Evolutionary conservation across 37 sponge, comb jelly and placozoan species (phyloP), one percentile per base, ranked within the genome.

Genomic region (Spongia lamella): DNA sequence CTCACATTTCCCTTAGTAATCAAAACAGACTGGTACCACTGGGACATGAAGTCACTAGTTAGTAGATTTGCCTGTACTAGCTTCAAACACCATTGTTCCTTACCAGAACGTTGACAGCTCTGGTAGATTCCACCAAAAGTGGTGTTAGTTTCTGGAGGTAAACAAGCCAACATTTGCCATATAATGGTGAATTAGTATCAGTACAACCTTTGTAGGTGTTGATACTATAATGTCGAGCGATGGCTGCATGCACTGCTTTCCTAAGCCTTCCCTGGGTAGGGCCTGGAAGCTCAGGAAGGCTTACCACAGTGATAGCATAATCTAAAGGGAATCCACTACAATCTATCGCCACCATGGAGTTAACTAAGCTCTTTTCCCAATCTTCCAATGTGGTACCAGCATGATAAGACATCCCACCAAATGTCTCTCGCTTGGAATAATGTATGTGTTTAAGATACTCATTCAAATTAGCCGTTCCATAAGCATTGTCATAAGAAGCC

Each of bases 311-410:
- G 56, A 82, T 73, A 20, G 47, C 56, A 52, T 68, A 73, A 56
- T 82, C 31, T 24, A 82, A 33, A 14, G 83, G 83, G 30, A 73
- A 65, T 22, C 83, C 83, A 37, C 38, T 33, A 21, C 83, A 56
- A 66, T 82, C 83, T 51, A 65, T 73, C 47, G 83, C 83, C n/a
- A 80, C 81, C 53, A 80, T 21, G 20, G 81, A 71, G 49, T 80
- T 80, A 24, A 43, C 64, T 6, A 80, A 29, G 26, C 81, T 72
- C 9, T 59, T 7, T 51, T 80, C 64, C 81, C 81, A 80, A 2
- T 39, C 1, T 7, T 80, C 40, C 9, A 43, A 5, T 13, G 47
- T 43, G 5, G 47, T 43, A 9, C 47, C 47, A 43, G 9, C 9
- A 13, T 9, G 7, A 5, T 13, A 43, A 43, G 47, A 9, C 5